Conservation (phyloP, 2,113 vertebrate species). For the Myiozetetes cayanensis region DNA sequence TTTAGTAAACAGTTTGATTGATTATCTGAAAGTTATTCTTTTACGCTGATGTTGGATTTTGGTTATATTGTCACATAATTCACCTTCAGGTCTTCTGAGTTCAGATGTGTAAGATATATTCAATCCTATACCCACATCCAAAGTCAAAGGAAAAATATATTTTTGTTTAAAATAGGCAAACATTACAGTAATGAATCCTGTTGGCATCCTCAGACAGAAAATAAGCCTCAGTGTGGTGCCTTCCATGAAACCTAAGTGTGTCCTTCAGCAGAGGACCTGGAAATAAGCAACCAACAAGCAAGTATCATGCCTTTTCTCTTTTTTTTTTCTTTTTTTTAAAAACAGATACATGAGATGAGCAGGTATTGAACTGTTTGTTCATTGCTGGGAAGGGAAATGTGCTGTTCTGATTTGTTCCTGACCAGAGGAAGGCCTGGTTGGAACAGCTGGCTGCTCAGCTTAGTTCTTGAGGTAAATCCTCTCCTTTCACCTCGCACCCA, state of each 20-base stretch:
- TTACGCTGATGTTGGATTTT: not conserved
- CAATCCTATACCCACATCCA: not conserved
- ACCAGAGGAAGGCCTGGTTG: not conserved
- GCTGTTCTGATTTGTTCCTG: not conserved
- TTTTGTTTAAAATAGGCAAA: not conserved
- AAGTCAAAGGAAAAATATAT: not conserved
- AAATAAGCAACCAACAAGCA: not conserved
- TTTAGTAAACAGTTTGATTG: slow-evolving; percentile 16
- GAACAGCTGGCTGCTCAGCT: not conserved
- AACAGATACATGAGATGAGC: not conserved
- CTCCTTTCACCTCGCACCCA: not conserved
- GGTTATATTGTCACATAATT: not conserved
- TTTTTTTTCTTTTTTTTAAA: not conserved
- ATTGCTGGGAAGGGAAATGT: not conserved
- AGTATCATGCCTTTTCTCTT: rapidly evolving
- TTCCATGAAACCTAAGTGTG: not conserved
- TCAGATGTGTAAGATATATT: not conserved
- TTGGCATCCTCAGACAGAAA: not conserved
- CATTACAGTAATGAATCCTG: not conserved
- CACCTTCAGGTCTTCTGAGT: not conserved
- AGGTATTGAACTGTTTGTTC: not conserved
- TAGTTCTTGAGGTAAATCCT: not conserved
- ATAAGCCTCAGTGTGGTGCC: not conserved
- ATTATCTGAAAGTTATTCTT: slow-evolving; percentile 14
- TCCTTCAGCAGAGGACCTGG: not conserved